Evolutionary conservation across 2,797 vertebrate species (phyloP).

Genomic region (Danio jaintianensis): DNA sequence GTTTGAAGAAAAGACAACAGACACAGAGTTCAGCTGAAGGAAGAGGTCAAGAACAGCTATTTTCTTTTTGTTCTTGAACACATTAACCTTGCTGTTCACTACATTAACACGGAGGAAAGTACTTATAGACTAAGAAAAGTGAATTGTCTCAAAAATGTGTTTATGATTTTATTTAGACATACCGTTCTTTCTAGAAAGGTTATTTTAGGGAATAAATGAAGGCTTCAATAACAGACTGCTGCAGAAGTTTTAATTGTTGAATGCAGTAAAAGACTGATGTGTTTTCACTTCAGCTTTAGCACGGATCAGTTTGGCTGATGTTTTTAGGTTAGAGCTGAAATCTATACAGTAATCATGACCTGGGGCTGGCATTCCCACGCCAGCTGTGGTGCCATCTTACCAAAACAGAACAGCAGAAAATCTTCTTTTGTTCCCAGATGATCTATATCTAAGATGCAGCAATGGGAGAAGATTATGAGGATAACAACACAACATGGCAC

Average conservation of each 20-base stretch:
- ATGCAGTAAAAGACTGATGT: not conserved
- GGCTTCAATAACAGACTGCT: not conserved
- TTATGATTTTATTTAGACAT: not conserved
- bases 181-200: not conserved
- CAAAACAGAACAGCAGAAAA: conserved; percentile 44
- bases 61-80: conserved; percentile 36
- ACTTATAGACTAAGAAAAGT: not conserved
- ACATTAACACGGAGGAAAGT: conserved; percentile 25
- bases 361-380: conserved; percentile 45
- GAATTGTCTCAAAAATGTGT: conserved; percentile 65
- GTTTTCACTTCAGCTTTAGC: conserved; percentile 4
- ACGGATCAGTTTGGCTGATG: conserved; percentile 21
- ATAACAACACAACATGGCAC: not conserved
- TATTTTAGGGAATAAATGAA: not conserved
- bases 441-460: conserved; percentile 52
- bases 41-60: conserved; percentile 35
- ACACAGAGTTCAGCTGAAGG: conserved; percentile 8
- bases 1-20: conserved; percentile 18
- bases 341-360: conserved; percentile 52
- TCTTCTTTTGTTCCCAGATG: conserved; percentile 46
- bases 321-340: conserved; percentile 53
- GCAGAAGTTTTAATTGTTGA: conserved; percentile 10
- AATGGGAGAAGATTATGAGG: conserved; percentile 15
- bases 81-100: conserved; percentile 30
- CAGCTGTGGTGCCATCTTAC: conserved; percentile 51